phyloP scores from a whole-genome alignment of 2,888 invertebrate genomes.

The Meloe dianella region DNA sequence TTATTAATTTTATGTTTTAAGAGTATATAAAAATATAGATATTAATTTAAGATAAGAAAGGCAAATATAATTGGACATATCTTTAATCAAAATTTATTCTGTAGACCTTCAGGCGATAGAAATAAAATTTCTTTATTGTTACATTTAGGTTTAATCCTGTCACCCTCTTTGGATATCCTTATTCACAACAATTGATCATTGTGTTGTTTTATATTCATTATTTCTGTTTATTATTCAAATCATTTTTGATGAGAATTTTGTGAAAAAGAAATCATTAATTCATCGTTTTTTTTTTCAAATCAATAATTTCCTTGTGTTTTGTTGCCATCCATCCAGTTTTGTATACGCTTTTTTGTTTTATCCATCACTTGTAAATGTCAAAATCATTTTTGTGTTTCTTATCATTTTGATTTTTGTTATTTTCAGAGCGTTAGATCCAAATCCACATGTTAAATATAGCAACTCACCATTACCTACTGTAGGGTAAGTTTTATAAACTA shows the following conservation, averaged over 20 bases:
- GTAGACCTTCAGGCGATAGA: background rate
- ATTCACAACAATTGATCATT: background rate
- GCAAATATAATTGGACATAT: background rate
- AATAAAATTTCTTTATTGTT: conserved; percentile 6
- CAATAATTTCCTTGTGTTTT: conserved; percentile 34
- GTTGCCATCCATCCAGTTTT: conserved; percentile 36
- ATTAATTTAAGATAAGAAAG: background rate
- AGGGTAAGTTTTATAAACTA: conserved; percentile 64
- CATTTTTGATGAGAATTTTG: background rate
- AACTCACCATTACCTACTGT: conserved; percentile 65
- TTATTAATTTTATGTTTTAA: background rate
- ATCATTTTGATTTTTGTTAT: conserved; percentile 52
- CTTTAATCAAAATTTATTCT: background rate
- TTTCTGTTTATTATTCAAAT: background rate
- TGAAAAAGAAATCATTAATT: conserved; percentile 8
- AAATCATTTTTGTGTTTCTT: conserved; percentile 42
- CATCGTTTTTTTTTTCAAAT: conserved; percentile 27
- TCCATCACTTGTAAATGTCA: conserved; percentile 12
- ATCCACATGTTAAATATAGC: conserved; percentile 60
- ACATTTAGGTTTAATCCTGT: background rate
- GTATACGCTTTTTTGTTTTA: conserved; percentile 34
- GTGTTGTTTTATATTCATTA: background rate
- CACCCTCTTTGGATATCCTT: background rate
- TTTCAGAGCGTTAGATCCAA: conserved; percentile 70
- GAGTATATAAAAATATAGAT: background rate